Base-by-base conservation (phyloP, 2,113 vertebrate species). In the Bufo bufo region DNA sequence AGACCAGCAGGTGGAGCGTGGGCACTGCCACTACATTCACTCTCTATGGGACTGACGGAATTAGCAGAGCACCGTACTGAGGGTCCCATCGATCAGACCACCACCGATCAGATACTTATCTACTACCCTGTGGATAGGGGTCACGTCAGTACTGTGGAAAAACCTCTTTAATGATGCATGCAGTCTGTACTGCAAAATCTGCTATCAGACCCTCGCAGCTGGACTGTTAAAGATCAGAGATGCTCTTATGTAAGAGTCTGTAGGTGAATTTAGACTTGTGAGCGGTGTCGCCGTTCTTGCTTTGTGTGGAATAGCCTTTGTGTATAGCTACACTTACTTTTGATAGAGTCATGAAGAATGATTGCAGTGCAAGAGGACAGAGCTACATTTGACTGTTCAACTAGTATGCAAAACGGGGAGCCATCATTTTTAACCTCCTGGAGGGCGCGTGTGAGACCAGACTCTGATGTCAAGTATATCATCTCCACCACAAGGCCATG, bases 331-430 rank as follows among this genome's bases (percentile, higher is more conserved):
- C 92, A 96, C 94, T 96, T 96, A 95, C 94, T 97, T 95, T 96
- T 96, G 92, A 97, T 89, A 92, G 95, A 95, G 84, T 94, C 94
- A 91, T 94, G 94, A 95, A 96, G 93, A 92, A 95, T 92, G 93
- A 96, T 95, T 90, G 95, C 91, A 85, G 94, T 94, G 91, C 94
- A 96, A 90, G 95, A 96, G 83, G 91, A 94, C 90, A 95, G 92
- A 87, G 93, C 92, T 93, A 94, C 45, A 43, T 94, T 94, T 92
- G 93, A 95, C 92, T 94, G 94, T 92, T 96, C 93, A 85, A 96
- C 93, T 91, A 96, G 94, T 94, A 96, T 92, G 94, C 93, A 96
- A 93, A 96, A 96, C 66, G 94, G 94, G 91, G 94, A 96, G 75
- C 93, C 93, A 33, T 94, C 91, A 50, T 94, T 94, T 92, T 95